phyloP scores from a whole-genome alignment of 2,888 invertebrate genomes.

The Pinctada fucata region DNA sequence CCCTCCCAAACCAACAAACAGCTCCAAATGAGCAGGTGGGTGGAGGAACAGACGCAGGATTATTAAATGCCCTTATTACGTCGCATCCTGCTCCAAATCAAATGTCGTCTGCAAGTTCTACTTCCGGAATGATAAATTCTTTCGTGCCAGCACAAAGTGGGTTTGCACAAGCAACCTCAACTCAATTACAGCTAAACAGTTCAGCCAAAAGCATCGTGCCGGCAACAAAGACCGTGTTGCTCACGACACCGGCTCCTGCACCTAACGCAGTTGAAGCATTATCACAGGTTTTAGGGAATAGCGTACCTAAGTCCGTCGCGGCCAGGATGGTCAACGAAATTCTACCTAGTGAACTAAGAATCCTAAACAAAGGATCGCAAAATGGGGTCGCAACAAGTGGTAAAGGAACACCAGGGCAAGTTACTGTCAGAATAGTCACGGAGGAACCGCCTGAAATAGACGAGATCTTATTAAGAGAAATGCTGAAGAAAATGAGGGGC shows the following conservation, averaged over 20 bases:
- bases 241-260: not conserved
- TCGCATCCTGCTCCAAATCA: too few species aligned
- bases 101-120: too few species aligned
- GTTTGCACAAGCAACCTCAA: not conserved
- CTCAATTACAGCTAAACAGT: not conserved
- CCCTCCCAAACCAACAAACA: not conserved
- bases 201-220: not conserved
- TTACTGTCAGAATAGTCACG: too few species aligned
- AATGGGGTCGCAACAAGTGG: too few species aligned
- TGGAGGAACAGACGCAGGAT: not conserved
- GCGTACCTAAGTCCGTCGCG: not conserved
- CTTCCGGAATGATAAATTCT: not conserved
- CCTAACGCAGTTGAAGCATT: not conserved
- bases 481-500: conserved; percentile 26
- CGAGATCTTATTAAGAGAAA: conserved; percentile 10
- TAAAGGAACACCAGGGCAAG: too few species aligned
- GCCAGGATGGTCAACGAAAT: not conserved
- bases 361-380: too few species aligned
- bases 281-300: not conserved
- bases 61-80: too few species aligned
- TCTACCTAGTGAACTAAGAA: not conserved
- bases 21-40: not conserved
- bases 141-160: not conserved
- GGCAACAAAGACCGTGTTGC: not conserved
- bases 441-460: conserved; percentile 20